Evolutionary conservation across 2,797 vertebrate species (phyloP).

Genomic region (Semotilus atromaculatus): DNA sequence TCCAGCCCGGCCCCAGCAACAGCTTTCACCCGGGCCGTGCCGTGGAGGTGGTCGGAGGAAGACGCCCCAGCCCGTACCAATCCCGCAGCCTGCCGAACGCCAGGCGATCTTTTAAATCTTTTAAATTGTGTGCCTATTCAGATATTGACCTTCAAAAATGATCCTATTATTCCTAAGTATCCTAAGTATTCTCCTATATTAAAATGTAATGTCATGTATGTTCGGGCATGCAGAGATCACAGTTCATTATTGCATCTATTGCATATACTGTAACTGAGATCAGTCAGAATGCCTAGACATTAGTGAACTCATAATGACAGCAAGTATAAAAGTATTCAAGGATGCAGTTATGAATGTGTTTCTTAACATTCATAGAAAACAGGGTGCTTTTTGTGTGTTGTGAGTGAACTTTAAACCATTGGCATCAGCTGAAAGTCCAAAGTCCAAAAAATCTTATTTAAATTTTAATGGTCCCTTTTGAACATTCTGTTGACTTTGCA

Average conservation of each 20-base stretch:
- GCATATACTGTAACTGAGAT: not conserved
- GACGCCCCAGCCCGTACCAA: too few relatives aligned
- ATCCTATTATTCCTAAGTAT: too few relatives aligned
- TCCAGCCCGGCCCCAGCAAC: too few relatives aligned
- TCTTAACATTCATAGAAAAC: not conserved
- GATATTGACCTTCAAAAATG: not conserved
- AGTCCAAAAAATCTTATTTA: too few relatives aligned
- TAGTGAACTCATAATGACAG: not conserved
- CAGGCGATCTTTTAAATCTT: too few relatives aligned
- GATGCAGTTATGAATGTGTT: not conserved
- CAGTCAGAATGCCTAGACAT: not conserved
- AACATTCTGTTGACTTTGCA: too few relatives aligned
- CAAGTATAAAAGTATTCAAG: not conserved
- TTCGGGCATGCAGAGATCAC: not conserved
- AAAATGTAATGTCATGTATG: not conserved
- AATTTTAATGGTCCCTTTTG: too few relatives aligned
- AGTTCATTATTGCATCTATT: not conserved
- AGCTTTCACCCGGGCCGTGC: too few relatives aligned
- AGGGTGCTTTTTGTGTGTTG: not conserved
- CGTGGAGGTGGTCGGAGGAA: too few relatives aligned
- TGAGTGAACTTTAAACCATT: not conserved
- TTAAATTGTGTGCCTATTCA: not conserved
- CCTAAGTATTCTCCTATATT: not conserved
- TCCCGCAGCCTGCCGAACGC: too few relatives aligned
- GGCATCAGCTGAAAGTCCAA: conserved; percentile 14